Evolutionary conservation across 35 echinoderm and acorn worm species (phyloP).

Genomic region (Strongylocentrotus purpuratus): DNA sequence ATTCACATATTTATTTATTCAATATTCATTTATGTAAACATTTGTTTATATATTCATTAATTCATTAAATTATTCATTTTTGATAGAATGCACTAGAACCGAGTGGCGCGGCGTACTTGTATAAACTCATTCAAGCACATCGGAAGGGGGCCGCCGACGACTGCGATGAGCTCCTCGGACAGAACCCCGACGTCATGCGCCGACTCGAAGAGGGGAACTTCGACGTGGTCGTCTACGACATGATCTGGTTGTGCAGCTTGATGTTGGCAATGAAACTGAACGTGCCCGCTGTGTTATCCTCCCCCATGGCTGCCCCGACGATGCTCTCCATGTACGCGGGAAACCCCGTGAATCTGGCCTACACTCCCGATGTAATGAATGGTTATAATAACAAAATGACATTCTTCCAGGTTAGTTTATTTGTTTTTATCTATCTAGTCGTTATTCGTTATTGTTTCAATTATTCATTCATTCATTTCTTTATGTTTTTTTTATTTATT

Average conservation of each 20-base stretch:
- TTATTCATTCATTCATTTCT: too few relatives aligned
- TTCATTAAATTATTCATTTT: neutral
- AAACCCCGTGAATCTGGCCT: neutral
- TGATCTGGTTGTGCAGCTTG: constrained; percentile 32
- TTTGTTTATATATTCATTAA: too few relatives aligned
- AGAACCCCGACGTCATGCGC: constrained; percentile 45
- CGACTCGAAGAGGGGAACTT: constrained; percentile 23
- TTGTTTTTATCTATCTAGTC: too few relatives aligned
- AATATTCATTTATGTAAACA: too few relatives aligned
- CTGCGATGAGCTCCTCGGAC: neutral
- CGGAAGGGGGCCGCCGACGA: neutral
- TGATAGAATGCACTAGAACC: neutral
- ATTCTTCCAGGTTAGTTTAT: constrained; percentile 1
- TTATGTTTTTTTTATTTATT: too few relatives aligned
- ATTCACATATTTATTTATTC: too few relatives aligned
- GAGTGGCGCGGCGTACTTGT: neutral
- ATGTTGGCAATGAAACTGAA: constrained; percentile 18
- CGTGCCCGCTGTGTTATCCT: neutral
- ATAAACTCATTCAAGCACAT: neutral
- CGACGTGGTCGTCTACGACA: constrained; percentile 1
- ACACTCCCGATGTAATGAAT: neutral
- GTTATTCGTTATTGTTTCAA: too few relatives aligned
- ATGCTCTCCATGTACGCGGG: neutral
- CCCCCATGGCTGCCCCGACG: neutral
- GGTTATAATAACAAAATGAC: neutral